Conservation (phyloP, 2,888 invertebrate genomes). For the Holacanthella duospinosa region DNA sequence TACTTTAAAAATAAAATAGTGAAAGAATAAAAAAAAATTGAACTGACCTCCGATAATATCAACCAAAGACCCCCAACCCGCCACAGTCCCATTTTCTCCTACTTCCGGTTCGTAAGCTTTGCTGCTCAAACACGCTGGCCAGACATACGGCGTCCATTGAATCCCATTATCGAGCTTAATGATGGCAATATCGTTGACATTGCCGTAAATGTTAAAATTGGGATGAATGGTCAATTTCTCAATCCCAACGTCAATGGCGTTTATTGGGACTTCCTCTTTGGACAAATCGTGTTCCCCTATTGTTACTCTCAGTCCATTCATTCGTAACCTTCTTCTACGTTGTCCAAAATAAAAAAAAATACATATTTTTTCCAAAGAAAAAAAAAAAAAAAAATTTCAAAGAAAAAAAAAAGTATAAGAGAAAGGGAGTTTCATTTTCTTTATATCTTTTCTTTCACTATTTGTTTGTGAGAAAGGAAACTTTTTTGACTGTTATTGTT, state of each 20-base stretch:
- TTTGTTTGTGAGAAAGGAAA: background rate
- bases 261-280: slow-evolving; percentile 10
- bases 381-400: background rate
- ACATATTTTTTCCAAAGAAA: background rate
- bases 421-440: background rate
- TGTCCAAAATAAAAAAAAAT: background rate
- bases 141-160: slow-evolving; percentile 20
- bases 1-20: background rate
- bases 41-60: slow-evolving; percentile 8
- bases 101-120: slow-evolving; percentile 12
- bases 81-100: slow-evolving; percentile 18
- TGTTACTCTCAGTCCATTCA: slow-evolving; percentile 16
- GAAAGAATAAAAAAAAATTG: no score
- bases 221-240: slow-evolving; percentile 22
- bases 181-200: slow-evolving; percentile 22
- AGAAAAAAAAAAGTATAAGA: background rate
- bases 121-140: slow-evolving; percentile 20
- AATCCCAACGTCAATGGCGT: slow-evolving; percentile 12
- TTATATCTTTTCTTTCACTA: background rate
- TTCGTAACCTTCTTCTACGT: slow-evolving; percentile 9
- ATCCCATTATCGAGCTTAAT: slow-evolving; percentile 15
- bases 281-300: slow-evolving; percentile 23
- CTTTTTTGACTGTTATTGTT: slow-evolving; percentile 6
- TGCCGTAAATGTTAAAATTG: slow-evolving; percentile 11
- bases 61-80: slow-evolving; percentile 10